Conservation (phyloP, 2,888 invertebrate species). For the Drosophila paracracens region DNA sequence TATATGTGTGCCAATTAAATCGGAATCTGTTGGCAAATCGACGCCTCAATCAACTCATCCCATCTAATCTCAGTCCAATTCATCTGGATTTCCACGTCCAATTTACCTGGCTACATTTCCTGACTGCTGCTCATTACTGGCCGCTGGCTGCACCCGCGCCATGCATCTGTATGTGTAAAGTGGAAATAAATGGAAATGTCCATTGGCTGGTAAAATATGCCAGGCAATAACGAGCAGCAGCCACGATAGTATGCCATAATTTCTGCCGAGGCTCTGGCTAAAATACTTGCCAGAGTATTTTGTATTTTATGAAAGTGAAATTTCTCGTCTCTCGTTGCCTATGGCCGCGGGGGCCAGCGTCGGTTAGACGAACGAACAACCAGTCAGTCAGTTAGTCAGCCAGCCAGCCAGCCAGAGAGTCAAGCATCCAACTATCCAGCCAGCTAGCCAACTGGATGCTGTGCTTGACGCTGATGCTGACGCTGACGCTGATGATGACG, state of each 20-base stretch:
- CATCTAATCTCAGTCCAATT: slow-evolving; percentile 32
- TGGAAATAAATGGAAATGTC: slow-evolving; percentile 41
- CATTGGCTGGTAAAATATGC: slow-evolving; percentile 47
- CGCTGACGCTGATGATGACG: slow-evolving; percentile 65
- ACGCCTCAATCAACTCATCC: slow-evolving; percentile 37
- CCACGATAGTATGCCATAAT: slow-evolving; percentile 54
- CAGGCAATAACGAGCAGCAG: slow-evolving; percentile 39
- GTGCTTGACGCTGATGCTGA: slow-evolving; percentile 60
- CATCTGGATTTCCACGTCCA: slow-evolving; percentile 42
- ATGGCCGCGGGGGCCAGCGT: slow-evolving; percentile 56
- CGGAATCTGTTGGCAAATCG: slow-evolving; percentile 37
- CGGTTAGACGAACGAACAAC: slow-evolving; percentile 40
- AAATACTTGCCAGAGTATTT: slow-evolving; percentile 55
- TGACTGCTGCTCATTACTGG: slow-evolving; percentile 55
- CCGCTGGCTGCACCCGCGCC: slow-evolving; percentile 69
- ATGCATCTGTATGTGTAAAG: slow-evolving; percentile 18
- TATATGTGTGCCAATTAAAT: slow-evolving; percentile 49
- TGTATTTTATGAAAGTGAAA: slow-evolving; percentile 64
- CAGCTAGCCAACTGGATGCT: slow-evolving; percentile 58
- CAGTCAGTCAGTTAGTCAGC: slow-evolving; percentile 21
- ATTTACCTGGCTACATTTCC: slow-evolving; percentile 50
- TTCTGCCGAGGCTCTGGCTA: slow-evolving; percentile 45
- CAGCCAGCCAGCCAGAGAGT: slow-evolving; percentile 30
- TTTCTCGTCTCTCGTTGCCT: slow-evolving; percentile 44
- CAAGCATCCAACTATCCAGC: slow-evolving; percentile 30